These are phyloP conservation scores for Andrena marginata DNA, from an alignment of 2,888 invertebrate genomes.

Conservation along the genomic window DNA sequence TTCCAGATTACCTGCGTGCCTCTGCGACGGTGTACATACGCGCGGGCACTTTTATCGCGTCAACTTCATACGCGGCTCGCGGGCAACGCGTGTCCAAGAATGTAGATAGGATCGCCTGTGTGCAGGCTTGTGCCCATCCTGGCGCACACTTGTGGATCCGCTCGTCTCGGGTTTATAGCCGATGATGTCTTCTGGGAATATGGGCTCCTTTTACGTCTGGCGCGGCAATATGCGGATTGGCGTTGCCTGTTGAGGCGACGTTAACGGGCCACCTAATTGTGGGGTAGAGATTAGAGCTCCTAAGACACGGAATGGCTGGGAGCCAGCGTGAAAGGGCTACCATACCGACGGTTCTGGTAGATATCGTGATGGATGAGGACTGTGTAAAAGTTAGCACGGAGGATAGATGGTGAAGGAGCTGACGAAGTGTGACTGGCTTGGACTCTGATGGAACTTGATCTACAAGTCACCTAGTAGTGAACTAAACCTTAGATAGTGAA, in stretches of 20 bases:
- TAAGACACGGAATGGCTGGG: not conserved
- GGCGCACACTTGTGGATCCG: slow-evolving; percentile 21
- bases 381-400: too few species aligned
- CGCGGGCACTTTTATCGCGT: slow-evolving; percentile 44
- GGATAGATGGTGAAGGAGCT: too few species aligned
- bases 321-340: not conserved
- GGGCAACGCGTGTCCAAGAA: slow-evolving; percentile 26
- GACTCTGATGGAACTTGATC: too few species aligned
- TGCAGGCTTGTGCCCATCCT: slow-evolving; percentile 14
- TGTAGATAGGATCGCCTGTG: slow-evolving; percentile 40
- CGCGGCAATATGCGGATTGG: slow-evolving; percentile 30
- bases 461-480: too few species aligned
- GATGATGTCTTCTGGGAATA: slow-evolving; percentile 44
- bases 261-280: slow-evolving; percentile 8
- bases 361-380: too few species aligned
- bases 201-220: slow-evolving; percentile 13
- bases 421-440: too few species aligned
- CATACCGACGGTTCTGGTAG: too few species aligned
- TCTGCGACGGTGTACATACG: slow-evolving; percentile 23
- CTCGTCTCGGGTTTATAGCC: slow-evolving; percentile 44
- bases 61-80: slow-evolving; percentile 25
- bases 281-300: not conserved
- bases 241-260: slow-evolving; percentile 19
- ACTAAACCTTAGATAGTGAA: too few species aligned
- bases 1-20: slow-evolving; percentile 63